Percentiles rank a stretch among this genome's conserved stretches.
Evolutionary conservation across 37 sponge, comb jelly and placozoan genomes (phyloP).

Genomic region (Lycopodina hypogea): DNA sequence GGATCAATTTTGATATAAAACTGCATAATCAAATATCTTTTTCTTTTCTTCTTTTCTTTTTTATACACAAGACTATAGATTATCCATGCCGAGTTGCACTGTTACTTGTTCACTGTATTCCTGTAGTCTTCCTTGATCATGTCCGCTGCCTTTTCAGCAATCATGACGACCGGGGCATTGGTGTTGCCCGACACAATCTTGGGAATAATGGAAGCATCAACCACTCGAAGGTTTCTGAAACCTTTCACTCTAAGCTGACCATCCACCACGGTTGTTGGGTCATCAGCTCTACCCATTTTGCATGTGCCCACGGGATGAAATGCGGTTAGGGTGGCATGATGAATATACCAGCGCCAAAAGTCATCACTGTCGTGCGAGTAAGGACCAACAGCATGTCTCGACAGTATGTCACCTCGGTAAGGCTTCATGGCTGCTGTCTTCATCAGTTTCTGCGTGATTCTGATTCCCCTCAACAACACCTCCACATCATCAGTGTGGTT

Average conservation of each 20-base stretch:
- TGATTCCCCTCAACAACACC: constrained; percentile 55
- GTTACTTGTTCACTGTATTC: not conserved
- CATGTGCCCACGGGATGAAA: constrained; percentile 76
- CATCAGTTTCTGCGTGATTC: constrained; percentile 45
- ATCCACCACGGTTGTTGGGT: constrained; percentile 74
- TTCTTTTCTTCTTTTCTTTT: too few relatives aligned
- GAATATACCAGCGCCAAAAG: constrained; percentile 74
- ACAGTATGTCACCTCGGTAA: not conserved
- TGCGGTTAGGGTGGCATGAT: constrained; percentile 30
- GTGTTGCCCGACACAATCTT: constrained; percentile 69
- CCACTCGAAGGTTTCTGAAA: constrained; percentile 65
- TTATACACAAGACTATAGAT: too few relatives aligned
- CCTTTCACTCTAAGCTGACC: constrained; percentile 69
- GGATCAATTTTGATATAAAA: too few relatives aligned
- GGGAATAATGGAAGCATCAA: constrained; percentile 89
- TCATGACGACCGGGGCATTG: constrained; percentile 76
- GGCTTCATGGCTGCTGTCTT: constrained; percentile 34
- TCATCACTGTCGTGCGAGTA: constrained; percentile 56
- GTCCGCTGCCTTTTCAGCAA: constrained; percentile 91
- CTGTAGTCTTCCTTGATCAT: constrained; percentile 70
- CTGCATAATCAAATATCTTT: too few relatives aligned
- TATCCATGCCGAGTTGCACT: too few relatives aligned
- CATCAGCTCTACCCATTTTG: constrained; percentile 69
- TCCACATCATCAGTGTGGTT: constrained; percentile 42
- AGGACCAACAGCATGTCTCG: constrained; percentile 22